Conservation (phyloP, 2,888 invertebrate genomes). For the Kuschelorhynchus macadamiae region DNA sequence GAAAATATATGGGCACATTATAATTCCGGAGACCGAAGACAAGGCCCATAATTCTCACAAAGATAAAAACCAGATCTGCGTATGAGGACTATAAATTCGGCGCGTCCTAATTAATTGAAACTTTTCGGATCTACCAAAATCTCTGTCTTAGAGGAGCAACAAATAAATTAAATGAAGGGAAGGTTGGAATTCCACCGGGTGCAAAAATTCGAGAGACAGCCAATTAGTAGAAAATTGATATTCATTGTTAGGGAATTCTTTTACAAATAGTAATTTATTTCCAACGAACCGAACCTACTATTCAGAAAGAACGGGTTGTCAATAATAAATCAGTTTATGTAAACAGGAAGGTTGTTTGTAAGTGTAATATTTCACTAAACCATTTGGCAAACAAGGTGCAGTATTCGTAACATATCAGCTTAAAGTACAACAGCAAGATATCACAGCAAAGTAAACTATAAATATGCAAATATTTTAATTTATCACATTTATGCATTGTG, state of each 20-base stretch:
- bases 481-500: no score
- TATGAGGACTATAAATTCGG: conserved; percentile 45
- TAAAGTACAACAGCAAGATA: no score
- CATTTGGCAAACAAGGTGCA: no score
- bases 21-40: conserved; percentile 35
- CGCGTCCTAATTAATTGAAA: conserved; percentile 49
- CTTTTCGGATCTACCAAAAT: conserved; percentile 46
- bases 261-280: conserved; percentile 6
- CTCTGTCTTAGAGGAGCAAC: conserved; percentile 31
- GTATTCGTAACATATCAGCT: no score
- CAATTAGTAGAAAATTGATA: conserved; percentile 61
- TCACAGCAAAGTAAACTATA: no score
- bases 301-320: no score
- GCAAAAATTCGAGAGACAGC: conserved; percentile 51
- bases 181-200: conserved; percentile 40
- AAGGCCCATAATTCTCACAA: conserved; percentile 42
- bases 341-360: no score
- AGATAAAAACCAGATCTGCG: conserved; percentile 50
- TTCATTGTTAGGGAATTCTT: conserved; percentile 55
- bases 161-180: conserved; percentile 17
- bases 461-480: no score
- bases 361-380: no score
- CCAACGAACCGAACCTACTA: no score
- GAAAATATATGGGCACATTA: conserved; percentile 44
- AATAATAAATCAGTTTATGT: no score